Evolutionary conservation across 2,888 invertebrate genomes (phyloP).

Genomic region (Myopa testacea): DNA sequence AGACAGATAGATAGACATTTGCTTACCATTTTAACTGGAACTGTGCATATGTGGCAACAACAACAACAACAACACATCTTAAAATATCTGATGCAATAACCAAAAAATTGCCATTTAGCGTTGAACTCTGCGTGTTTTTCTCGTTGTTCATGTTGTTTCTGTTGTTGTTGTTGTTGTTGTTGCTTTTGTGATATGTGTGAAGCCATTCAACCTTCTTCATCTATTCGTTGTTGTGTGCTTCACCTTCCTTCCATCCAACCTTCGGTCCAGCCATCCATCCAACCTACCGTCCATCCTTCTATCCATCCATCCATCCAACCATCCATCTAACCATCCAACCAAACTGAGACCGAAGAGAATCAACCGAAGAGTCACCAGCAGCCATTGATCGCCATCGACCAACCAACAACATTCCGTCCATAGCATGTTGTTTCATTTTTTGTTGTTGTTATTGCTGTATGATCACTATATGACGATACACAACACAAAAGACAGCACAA

Average conservation of each 20-base stretch:
- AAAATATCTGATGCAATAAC: slow-evolving; percentile 37
- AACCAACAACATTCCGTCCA: not conserved
- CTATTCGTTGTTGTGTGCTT: not conserved
- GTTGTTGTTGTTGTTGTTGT: not conserved
- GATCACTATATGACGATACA: too few relatives aligned
- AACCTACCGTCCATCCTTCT: not conserved
- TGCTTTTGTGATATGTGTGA: slow-evolving; percentile 1
- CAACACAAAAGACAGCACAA: not conserved
- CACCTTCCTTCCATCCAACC: slow-evolving; percentile 21
- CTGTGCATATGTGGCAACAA: slow-evolving; percentile 13
- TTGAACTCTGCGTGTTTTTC: slow-evolving; percentile 31
- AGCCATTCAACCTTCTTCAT: slow-evolving; percentile 9
- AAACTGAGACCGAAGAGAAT: not conserved
- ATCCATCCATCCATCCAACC: not conserved
- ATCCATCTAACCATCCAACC: slow-evolving; percentile 1
- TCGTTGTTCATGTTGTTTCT: not conserved
- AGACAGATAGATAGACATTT: slow-evolving; percentile 12
- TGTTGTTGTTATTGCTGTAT: not conserved
- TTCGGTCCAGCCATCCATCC: not conserved
- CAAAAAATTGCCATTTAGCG: slow-evolving; percentile 28
- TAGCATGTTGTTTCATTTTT: not conserved
- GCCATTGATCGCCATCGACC: slow-evolving; percentile 28
- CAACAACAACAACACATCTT: not conserved
- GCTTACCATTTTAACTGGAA: slow-evolving; percentile 35
- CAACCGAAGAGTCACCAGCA: not conserved